Percentiles rank a stretch among this genome's conserved stretches.
These are phyloP conservation scores for Heliconius charithonia DNA, from an alignment of 2,888 invertebrate genomes.

Conservation along the genomic window DNA sequence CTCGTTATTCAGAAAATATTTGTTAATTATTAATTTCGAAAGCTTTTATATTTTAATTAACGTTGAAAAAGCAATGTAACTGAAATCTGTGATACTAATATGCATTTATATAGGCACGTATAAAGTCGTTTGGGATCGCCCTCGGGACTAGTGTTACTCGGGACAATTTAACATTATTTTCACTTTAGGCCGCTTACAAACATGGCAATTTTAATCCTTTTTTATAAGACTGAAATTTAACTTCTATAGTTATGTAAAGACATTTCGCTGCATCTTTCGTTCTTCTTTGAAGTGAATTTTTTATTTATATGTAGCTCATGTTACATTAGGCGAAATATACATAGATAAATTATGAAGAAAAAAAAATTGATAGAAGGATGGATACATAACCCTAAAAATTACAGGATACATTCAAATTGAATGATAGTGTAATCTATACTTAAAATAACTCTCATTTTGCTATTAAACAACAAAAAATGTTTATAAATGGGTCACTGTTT, in stretches of 20 bases:
- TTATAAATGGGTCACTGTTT: conserved; percentile 21
- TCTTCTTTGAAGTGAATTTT: neutral
- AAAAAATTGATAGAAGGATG: neutral
- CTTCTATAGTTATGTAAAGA: no score
- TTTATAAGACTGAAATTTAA: no score
- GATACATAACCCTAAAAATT: neutral
- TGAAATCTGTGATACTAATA: conserved; percentile 15
- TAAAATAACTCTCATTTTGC: conserved; percentile 21
- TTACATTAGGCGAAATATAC: no score
- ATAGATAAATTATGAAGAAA: neutral
- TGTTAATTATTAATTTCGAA: neutral
- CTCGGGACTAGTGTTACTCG: conserved; percentile 39
- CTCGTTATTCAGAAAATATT: no score
- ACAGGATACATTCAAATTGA: conserved; percentile 15
- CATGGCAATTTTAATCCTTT: conserved; percentile 5
- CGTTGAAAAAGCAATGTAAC: neutral
- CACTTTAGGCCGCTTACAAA: conserved; percentile 27
- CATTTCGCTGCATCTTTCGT: no score
- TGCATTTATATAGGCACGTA: conserved; percentile 6
- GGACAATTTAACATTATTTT: conserved; percentile 39
- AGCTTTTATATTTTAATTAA: neutral
- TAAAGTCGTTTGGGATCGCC: conserved; percentile 41
- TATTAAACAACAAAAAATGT: conserved; percentile 7
- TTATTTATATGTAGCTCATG: neutral
- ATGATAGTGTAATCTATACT: conserved; percentile 14